phyloP scores from a whole-genome alignment of 1,140 invertebrate species.

The Aphelenchoides avenae region DNA sequence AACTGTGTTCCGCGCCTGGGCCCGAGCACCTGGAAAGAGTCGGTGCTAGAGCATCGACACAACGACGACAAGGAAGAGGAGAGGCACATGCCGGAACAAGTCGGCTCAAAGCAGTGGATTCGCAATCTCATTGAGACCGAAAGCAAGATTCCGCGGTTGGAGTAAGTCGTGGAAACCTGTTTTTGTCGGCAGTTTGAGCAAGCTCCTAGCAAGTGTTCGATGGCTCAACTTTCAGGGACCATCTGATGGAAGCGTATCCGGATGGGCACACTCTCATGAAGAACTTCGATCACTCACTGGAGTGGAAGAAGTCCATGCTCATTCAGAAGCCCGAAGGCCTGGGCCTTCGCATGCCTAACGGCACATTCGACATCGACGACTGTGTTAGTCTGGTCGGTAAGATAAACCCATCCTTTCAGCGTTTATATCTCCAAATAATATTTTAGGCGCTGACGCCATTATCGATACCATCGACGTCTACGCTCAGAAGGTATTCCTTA shows the following conservation, averaged over 20 bases:
- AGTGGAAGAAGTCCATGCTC: slow-evolving; percentile 16
- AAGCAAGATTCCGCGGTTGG: too few relatives aligned
- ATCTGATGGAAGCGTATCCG: slow-evolving; percentile 3
- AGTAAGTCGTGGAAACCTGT: too few relatives aligned
- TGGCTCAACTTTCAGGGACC: too few relatives aligned
- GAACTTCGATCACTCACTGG: slow-evolving; percentile 4
- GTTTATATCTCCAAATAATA: background rate
- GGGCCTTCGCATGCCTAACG: slow-evolving; percentile 26
- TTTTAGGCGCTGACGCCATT: slow-evolving; percentile 28
- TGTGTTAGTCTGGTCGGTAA: slow-evolving; percentile 10
- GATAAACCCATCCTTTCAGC: slow-evolving; percentile 14
- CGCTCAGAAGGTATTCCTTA: slow-evolving; percentile 32
- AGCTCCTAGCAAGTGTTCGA: too few relatives aligned
- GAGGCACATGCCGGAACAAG: too few relatives aligned
- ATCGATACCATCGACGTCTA: slow-evolving; percentile 48
- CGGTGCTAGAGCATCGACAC: too few relatives aligned
- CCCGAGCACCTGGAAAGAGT: too few relatives aligned
- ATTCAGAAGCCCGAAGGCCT: slow-evolving; percentile 7
- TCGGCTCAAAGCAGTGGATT: too few relatives aligned
- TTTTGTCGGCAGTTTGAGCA: too few relatives aligned
- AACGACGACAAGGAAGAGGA: too few relatives aligned
- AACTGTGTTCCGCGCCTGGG: too few relatives aligned
- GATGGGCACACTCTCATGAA: slow-evolving; percentile 1
- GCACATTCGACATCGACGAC: slow-evolving; percentile 26
- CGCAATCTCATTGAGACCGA: too few relatives aligned